Conservation (phyloP, 2,113 vertebrate species). For the Poeciliopsis retropinna region DNA sequence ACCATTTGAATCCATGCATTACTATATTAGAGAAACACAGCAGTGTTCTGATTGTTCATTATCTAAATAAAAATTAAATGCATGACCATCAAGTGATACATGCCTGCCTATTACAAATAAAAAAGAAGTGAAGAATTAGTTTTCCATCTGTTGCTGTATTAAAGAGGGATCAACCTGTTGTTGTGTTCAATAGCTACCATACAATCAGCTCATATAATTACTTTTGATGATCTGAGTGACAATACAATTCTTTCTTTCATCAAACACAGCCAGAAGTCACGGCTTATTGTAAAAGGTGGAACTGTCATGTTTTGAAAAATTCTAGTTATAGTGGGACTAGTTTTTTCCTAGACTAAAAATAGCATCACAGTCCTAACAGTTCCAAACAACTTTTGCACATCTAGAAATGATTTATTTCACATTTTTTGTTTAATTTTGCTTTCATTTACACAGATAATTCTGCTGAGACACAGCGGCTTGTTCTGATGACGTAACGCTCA, state of each 20-base stretch:
- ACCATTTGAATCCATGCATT: background rate
- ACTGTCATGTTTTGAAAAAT: background rate
- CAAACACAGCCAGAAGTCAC: too few relatives aligned
- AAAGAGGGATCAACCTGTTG: background rate
- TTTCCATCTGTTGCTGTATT: background rate
- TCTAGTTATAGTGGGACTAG: background rate
- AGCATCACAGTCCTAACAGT: background rate
- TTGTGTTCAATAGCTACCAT: background rate
- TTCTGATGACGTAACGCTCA: background rate
- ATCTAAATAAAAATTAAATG: background rate
- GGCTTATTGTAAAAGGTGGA: background rate
- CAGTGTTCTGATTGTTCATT: background rate
- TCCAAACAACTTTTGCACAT: background rate
- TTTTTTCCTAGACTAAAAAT: background rate
- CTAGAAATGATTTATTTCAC: background rate
- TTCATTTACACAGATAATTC: background rate
- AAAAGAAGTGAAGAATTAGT: background rate
- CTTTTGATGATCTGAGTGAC: background rate
- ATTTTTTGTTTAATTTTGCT: background rate
- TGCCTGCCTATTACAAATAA: background rate
- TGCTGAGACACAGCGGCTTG: background rate
- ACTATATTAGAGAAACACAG: background rate
- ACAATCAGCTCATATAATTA: background rate
- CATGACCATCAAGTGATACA: background rate
- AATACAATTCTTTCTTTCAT: background rate